phyloP scores from a whole-genome alignment of 2,797 vertebrate species.

The Calcarius lapponicus region DNA sequence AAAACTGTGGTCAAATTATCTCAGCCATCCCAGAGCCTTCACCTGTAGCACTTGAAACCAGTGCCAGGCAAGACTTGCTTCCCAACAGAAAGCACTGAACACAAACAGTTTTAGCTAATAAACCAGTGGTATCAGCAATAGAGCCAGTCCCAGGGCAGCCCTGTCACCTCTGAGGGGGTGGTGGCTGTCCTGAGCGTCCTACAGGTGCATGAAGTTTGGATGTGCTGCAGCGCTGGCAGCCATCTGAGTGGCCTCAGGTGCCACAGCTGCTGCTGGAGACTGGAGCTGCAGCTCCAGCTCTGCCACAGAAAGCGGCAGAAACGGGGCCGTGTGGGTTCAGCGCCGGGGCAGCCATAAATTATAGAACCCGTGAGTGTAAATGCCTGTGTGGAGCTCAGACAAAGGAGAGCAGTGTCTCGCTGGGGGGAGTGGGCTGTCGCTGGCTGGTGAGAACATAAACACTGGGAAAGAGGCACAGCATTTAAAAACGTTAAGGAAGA shows the following conservation, averaged over 20 bases:
- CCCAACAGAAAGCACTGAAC: neutral
- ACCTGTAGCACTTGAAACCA: neutral
- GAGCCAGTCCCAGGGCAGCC: neutral
- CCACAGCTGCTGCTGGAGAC: rapidly evolving
- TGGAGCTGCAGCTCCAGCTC: neutral
- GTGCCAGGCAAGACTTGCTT: neutral
- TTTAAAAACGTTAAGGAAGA: neutral
- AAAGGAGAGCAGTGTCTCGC: neutral
- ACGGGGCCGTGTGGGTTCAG: neutral
- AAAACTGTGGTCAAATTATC: neutral
- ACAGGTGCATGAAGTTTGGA: rapidly evolving
- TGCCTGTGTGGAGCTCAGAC: neutral
- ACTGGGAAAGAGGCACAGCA: neutral
- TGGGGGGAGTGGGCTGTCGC: neutral
- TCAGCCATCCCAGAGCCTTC: rapidly evolving
- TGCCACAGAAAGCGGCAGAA: neutral
- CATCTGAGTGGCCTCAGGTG: neutral
- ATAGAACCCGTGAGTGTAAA: neutral
- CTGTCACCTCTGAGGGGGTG: neutral
- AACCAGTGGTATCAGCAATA: neutral
- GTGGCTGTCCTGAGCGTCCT: neutral
- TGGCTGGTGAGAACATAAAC: neutral
- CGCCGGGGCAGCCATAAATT: slow-evolving; percentile 21
- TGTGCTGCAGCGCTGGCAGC: rapidly evolving
- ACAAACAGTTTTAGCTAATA: neutral